Percentiles rank a stretch among this genome's conserved stretches.
Conservation (phyloP, 2,113 vertebrate genomes). For the Strix uralensis region DNA sequence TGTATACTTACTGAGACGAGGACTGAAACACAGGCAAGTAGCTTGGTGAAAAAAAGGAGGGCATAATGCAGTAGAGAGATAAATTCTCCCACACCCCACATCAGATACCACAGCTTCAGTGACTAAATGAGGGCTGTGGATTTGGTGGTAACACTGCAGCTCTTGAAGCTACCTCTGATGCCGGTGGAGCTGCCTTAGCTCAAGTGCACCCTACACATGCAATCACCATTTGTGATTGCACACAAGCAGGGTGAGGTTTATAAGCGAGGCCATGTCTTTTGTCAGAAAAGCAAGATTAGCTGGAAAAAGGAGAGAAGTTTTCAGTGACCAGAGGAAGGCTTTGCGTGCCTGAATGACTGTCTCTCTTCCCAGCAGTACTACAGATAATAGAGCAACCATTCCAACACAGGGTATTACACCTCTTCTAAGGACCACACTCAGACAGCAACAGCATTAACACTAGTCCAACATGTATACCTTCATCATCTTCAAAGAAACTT, state of each 20-base stretch:
- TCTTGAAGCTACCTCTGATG: background rate
- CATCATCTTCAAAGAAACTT: background rate
- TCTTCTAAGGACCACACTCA: background rate
- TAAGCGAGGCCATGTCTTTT: rapidly evolving
- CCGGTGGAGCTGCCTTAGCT: background rate
- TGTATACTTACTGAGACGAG: background rate
- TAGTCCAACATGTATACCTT: background rate
- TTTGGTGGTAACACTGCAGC: background rate
- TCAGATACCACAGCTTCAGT: background rate
- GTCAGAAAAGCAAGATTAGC: background rate
- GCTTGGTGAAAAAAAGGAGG: background rate
- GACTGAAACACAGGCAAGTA: background rate
- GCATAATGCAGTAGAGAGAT: background rate
- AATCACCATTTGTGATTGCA: background rate
- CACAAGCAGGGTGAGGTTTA: background rate
- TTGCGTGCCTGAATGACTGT: background rate
- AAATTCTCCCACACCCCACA: background rate
- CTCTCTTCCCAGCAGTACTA: background rate
- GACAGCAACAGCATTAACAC: background rate
- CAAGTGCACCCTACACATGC: background rate
- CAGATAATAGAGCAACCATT: background rate
- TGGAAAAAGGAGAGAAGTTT: background rate
- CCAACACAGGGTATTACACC: background rate
- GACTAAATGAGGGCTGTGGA: background rate
- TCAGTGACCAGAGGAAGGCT: background rate